These are phyloP conservation scores for Myotis findleyi DNA, from an alignment of 2,797 vertebrate species.

Conservation along the genomic window DNA sequence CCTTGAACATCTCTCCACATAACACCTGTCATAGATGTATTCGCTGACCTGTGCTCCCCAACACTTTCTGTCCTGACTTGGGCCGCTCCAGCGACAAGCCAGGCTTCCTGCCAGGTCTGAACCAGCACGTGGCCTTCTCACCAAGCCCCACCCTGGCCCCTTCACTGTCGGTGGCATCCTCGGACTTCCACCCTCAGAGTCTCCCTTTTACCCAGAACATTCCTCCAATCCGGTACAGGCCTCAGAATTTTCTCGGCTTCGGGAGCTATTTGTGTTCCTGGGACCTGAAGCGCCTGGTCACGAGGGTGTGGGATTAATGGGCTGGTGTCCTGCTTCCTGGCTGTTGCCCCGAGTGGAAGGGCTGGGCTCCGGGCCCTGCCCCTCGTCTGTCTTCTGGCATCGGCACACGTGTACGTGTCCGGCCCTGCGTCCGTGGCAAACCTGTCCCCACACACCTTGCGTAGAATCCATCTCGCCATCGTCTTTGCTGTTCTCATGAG, in stretches of 20 bases:
- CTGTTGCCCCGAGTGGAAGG: background rate
- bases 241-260: background rate
- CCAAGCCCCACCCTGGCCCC: background rate
- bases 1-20: background rate
- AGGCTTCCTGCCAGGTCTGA: background rate
- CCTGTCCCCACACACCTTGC: fast-evolving
- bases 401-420: fast-evolving
- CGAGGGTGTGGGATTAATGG: conserved; percentile 38
- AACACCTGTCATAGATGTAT: background rate
- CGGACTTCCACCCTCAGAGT: fast-evolving
- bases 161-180: fast-evolving
- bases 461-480: fast-evolving
- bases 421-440: fast-evolving
- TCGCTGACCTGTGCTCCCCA: background rate
- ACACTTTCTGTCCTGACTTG: background rate
- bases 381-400: background rate
- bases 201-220: background rate
- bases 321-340: conserved; percentile 54
- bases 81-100: background rate
- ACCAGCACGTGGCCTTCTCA: background rate
- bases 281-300: conserved; percentile 60
- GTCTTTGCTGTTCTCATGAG: background rate
- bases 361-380: background rate
- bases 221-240: background rate
- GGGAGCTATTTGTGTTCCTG: conserved; percentile 64